These are phyloP conservation scores for Nineta flava DNA, from an alignment of 2,888 invertebrate species.

Conservation along the genomic window DNA sequence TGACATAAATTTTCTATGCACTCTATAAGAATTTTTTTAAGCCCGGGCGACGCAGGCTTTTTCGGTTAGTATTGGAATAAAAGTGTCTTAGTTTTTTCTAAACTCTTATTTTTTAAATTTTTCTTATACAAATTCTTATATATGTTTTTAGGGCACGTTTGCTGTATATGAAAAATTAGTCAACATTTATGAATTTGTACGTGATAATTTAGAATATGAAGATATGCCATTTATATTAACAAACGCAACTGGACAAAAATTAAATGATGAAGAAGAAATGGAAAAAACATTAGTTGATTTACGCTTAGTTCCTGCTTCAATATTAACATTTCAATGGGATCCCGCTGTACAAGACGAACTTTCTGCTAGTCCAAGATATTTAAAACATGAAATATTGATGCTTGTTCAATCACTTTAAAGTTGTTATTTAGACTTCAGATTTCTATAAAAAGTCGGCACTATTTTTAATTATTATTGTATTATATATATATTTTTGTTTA, in stretches of 20 bases:
- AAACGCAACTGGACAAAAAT: conserved; percentile 47
- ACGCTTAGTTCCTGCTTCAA: conserved; percentile 65
- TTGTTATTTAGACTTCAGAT: no score
- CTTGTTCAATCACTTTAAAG: conserved; percentile 40
- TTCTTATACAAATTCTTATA: background rate
- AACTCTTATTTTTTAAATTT: background rate
- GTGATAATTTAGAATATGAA: conserved; percentile 54
- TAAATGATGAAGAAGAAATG: conserved; percentile 43
- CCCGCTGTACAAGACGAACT: conserved; percentile 33
- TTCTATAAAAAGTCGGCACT: no score
- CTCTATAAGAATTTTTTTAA: no score
- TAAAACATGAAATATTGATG: conserved; percentile 65
- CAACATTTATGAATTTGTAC: conserved; percentile 62
- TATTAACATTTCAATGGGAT: conserved; percentile 62
- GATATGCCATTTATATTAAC: conserved; percentile 54
- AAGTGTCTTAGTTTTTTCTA: no score
- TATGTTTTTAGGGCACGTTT: conserved; percentile 69
- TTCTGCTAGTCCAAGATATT: conserved; percentile 39
- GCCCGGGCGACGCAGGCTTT: no score
- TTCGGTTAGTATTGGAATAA: no score
- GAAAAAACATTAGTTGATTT: conserved; percentile 62
- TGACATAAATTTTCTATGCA: no score
- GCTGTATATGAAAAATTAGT: conserved; percentile 63
- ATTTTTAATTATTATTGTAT: no score
- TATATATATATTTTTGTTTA: background rate